Conservation (phyloP, 2,888 invertebrate species). For the Philereme vetulata region DNA sequence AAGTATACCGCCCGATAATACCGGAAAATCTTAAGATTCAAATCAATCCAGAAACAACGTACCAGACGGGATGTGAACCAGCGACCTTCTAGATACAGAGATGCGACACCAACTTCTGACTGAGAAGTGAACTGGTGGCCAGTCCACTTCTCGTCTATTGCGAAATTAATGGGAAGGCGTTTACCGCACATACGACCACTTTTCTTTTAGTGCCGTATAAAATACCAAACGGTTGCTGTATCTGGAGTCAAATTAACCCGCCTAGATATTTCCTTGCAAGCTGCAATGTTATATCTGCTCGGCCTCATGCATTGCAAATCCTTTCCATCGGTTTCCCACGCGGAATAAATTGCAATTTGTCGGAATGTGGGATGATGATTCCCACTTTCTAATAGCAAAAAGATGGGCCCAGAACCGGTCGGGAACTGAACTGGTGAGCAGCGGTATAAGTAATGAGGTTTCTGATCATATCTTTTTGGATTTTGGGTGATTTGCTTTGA, state of each 20-base stretch:
- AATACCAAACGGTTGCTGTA: not conserved
- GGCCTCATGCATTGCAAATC: conserved; percentile 20
- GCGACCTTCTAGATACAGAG: no score
- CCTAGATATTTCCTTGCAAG: conserved; percentile 2
- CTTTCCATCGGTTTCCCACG: conserved; percentile 20
- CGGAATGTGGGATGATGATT: conserved; percentile 20
- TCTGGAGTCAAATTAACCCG: conserved; percentile 4
- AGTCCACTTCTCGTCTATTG: no score
- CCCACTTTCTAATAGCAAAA: conserved; percentile 25
- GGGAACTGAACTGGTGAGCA: not conserved
- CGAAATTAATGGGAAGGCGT: no score
- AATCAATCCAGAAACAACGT: no score
- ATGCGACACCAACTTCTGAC: no score
- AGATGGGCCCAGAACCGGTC: conserved; percentile 11
- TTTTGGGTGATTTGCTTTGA: no score
- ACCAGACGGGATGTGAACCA: no score
- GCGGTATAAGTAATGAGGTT: not conserved
- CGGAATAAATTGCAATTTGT: conserved; percentile 24
- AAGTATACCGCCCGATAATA: no score
- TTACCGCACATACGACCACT: no score
- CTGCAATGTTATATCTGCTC: not conserved
- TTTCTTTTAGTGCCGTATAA: no score
- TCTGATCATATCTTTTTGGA: not conserved
- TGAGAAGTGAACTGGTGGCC: no score
- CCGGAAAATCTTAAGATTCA: no score